Conservation (phyloP, 2,888 invertebrate species). For the Apodemia mormo region DNA sequence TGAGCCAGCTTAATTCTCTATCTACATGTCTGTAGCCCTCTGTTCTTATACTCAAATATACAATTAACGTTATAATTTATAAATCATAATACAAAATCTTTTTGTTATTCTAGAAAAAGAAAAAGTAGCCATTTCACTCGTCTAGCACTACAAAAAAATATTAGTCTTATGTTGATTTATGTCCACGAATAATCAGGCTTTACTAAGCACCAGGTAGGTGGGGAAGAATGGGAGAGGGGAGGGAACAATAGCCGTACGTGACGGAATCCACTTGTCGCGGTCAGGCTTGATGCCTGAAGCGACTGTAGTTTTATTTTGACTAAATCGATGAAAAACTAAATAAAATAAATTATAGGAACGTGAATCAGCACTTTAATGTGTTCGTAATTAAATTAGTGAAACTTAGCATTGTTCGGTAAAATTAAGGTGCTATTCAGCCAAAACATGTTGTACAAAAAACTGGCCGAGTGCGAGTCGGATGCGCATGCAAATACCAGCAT, state of each 20-base stretch:
- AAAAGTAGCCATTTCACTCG: not conserved
- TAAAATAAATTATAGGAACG: not conserved
- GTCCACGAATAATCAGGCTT: conserved; percentile 18
- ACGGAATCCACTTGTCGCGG: conserved; percentile 78
- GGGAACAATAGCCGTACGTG: conserved; percentile 75
- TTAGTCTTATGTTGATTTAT: conserved; percentile 18
- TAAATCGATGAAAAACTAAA: conserved; percentile 4
- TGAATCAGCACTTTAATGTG: not conserved
- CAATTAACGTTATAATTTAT: too few relatives aligned
- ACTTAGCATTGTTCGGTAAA: too few relatives aligned
- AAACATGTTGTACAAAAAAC: too few relatives aligned
- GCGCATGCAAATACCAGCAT: too few relatives aligned
- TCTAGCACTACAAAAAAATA: not conserved
- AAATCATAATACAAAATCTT: too few relatives aligned
- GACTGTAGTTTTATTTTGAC: conserved; percentile 8
- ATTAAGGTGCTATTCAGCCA: too few relatives aligned
- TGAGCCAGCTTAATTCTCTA: too few relatives aligned
- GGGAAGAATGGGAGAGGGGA: conserved; percentile 37
- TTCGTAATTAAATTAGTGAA: not conserved
- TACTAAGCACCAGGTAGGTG: conserved; percentile 35
- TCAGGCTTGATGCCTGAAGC: conserved; percentile 23
- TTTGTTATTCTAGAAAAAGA: not conserved
- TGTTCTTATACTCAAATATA: too few relatives aligned
- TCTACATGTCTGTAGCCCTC: too few relatives aligned
- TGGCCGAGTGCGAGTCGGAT: too few relatives aligned